These are phyloP conservation scores for Brevipalpus yothersi DNA, from an alignment of 1,140 invertebrate species.

Conservation along the genomic window DNA sequence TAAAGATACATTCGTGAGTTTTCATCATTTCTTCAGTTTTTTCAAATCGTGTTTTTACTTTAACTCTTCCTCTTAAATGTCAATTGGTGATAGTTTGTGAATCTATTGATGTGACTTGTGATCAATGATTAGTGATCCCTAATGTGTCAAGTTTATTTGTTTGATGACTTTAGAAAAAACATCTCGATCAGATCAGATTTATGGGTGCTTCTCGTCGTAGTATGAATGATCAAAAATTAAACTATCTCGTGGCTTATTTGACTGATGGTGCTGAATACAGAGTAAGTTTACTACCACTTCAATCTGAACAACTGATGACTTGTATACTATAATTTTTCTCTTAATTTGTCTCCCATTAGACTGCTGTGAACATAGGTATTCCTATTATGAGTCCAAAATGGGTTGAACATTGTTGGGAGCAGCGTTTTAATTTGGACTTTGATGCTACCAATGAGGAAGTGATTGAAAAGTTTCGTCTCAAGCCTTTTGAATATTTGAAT, in stretches of 20 bases:
- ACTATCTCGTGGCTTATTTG: constrained; percentile 67
- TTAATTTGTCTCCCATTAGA: constrained; percentile 15
- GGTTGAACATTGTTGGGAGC: constrained; percentile 58
- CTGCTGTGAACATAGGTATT: constrained; percentile 58
- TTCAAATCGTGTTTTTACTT: background rate
- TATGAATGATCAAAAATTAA: constrained; percentile 33
- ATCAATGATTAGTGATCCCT: too few relatives aligned
- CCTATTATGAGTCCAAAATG: constrained; percentile 66
- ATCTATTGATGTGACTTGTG: too few relatives aligned
- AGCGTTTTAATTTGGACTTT: constrained; percentile 35
- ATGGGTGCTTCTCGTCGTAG: constrained; percentile 8
- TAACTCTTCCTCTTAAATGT: too few relatives aligned
- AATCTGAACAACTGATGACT: background rate
- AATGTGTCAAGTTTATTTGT: background rate
- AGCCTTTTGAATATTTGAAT: constrained; percentile 58
- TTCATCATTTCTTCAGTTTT: too few relatives aligned
- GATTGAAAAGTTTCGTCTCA: constrained; percentile 45
- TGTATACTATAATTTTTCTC: background rate
- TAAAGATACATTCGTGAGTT: background rate
- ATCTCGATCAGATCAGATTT: constrained; percentile 6
- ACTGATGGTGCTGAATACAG: constrained; percentile 64
- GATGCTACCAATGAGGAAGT: constrained; percentile 36
- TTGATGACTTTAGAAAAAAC: constrained; percentile 1
- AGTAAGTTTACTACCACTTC: constrained; percentile 14
- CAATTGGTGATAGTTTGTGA: too few relatives aligned